phyloP scores from a whole-genome alignment of 2,113 vertebrate species.

The Dasyurus viverrinus region DNA sequence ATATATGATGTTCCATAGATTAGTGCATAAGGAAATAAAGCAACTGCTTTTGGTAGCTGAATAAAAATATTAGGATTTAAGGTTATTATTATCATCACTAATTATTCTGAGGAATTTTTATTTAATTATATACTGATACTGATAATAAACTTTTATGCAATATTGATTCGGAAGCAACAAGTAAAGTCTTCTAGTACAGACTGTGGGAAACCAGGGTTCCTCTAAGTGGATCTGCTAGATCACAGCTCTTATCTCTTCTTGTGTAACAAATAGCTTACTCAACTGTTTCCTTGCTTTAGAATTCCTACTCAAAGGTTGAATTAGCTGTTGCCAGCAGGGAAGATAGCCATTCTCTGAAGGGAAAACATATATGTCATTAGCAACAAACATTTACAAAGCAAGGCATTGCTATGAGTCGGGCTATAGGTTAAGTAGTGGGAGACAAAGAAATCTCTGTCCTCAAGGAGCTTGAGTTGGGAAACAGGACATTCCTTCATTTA shows the following conservation, averaged over 20 bases:
- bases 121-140: neutral
- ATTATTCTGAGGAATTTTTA: neutral
- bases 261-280: neutral
- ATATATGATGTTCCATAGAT: neutral
- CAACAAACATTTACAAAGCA: neutral
- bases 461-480: neutral
- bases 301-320: neutral
- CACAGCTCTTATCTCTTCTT: neutral
- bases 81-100: neutral
- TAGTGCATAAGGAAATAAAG: neutral
- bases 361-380: neutral
- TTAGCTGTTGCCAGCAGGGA: too few relatives aligned
- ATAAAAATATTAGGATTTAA: neutral
- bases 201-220: neutral
- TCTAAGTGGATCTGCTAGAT: neutral
- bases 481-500: neutral
- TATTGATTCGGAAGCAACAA: neutral
- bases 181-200: neutral
- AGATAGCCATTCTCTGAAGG: neutral
- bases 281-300: neutral
- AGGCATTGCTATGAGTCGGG: neutral
- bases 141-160: neutral
- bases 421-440: neutral
- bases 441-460: neutral
- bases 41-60: neutral